A percentile compares a stretch with the other conserved stretches of the same genome.
Conservation (phyloP, 1,140 invertebrate genomes). For the Nylanderia fulva region DNA sequence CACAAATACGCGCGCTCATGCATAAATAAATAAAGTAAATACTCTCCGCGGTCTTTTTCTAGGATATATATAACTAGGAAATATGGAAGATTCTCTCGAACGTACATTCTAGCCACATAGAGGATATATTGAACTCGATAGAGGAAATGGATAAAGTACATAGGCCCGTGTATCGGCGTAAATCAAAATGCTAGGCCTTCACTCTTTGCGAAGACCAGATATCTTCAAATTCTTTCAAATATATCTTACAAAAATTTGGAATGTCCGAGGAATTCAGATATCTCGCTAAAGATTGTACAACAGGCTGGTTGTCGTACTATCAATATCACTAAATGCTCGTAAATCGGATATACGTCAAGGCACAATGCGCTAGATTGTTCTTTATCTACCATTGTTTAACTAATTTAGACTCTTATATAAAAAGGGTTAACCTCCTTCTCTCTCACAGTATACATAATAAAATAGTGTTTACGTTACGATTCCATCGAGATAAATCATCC, state of each 20-base stretch:
- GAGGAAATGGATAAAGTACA: neutral
- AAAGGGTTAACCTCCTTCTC: constrained; percentile 58
- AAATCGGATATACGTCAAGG: constrained; percentile 70
- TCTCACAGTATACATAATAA: constrained; percentile 51
- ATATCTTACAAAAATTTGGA: constrained; percentile 66
- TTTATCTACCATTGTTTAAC: constrained; percentile 65
- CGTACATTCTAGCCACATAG: neutral
- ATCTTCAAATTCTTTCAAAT: constrained; percentile 13
- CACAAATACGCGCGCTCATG: constrained; percentile 49
- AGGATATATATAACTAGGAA: neutral
- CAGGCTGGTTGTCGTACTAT: constrained; percentile 49
- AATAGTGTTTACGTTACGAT: constrained; percentile 58
- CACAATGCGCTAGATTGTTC: constrained; percentile 72
- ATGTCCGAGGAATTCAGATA: constrained; percentile 55
- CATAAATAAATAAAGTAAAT: constrained; percentile 62
- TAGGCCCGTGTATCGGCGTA: constrained; percentile 17
- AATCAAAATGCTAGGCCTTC: constrained; percentile 20
- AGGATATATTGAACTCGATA: constrained; percentile 6
- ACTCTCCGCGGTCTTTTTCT: constrained; percentile 36
- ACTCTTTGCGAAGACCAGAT: neutral
- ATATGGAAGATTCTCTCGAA: constrained; percentile 48
- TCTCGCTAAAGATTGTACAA: constrained; percentile 42
- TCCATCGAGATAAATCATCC: constrained; percentile 44
- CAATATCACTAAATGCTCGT: constrained; percentile 68
- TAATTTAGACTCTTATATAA: constrained; percentile 65